phyloP scores from a whole-genome alignment of 2,113 vertebrate species.

The Hyperoodon ampullatus region DNA sequence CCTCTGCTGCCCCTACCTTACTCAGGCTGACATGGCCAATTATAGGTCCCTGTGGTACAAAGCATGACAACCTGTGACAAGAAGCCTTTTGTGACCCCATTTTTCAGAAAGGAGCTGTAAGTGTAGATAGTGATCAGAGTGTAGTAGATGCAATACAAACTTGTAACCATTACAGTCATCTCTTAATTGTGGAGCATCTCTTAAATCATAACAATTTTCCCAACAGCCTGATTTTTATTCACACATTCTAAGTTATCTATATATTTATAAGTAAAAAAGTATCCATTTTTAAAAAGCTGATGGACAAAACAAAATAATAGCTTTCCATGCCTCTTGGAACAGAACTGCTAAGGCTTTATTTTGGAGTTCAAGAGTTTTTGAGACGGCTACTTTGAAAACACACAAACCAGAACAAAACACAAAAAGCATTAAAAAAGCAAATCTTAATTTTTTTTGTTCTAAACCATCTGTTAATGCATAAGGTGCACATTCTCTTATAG shows the following conservation, averaged over 20 bases:
- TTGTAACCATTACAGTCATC: not conserved
- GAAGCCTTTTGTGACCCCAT: not conserved
- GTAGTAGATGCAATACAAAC: too few relatives aligned
- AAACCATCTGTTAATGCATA: not conserved
- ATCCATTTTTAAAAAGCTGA: not conserved
- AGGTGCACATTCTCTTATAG: not conserved
- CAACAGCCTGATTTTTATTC: not conserved
- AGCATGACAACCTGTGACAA: not conserved
- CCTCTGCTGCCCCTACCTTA: not conserved
- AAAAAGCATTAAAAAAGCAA: not conserved
- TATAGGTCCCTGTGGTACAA: not conserved
- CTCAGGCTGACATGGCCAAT: not conserved
- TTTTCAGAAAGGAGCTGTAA: not conserved
- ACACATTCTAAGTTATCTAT: not conserved
- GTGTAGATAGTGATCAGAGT: not conserved
- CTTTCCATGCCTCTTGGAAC: not conserved
- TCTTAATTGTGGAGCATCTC: not conserved
- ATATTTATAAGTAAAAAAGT: not conserved
- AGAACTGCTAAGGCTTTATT: not conserved
- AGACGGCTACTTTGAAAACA: not conserved
- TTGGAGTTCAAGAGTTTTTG: not conserved
- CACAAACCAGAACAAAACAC: not conserved
- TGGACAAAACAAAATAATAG: not conserved
- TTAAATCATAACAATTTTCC: not conserved
- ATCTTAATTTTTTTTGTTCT: not conserved